Evolutionary conservation across 2,888 invertebrate genomes (phyloP).

Genomic region (Drosophila antonietae): DNA sequence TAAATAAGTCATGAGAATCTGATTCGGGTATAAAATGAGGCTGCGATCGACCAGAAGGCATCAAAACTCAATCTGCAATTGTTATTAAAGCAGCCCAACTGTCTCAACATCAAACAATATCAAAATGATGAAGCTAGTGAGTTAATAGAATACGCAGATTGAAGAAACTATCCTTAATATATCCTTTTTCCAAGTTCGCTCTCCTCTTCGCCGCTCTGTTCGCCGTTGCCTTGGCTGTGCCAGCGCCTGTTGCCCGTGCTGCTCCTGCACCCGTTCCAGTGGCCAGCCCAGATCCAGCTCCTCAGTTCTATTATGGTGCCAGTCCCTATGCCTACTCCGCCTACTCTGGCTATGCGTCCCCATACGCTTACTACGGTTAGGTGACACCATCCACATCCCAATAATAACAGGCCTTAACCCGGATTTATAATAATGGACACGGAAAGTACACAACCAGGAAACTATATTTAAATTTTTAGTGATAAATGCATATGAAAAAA

Average conservation of each 20-base stretch:
- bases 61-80: constrained; percentile 64
- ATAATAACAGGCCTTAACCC: constrained; percentile 33
- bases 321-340: constrained; percentile 79
- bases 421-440: constrained; percentile 61
- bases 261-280: constrained; percentile 68
- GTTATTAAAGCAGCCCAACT: constrained; percentile 51
- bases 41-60: constrained; percentile 35
- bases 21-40: constrained; percentile 65
- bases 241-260: constrained; percentile 72
- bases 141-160: constrained; percentile 24
- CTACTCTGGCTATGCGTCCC: constrained; percentile 74
- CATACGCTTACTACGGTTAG: constrained; percentile 81
- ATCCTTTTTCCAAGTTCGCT: constrained; percentile 58
- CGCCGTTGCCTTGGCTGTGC: constrained; percentile 75
- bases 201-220: constrained; percentile 78
- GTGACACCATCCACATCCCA: constrained; percentile 7
- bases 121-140: constrained; percentile 82
- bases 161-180: background rate
- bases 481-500: constrained; percentile 47
- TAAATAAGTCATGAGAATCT: constrained; percentile 66
- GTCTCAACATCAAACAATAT: constrained; percentile 25
- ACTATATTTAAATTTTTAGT: constrained; percentile 61
- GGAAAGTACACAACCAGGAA: constrained; percentile 61
- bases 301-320: constrained; percentile 77
- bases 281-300: constrained; percentile 74